Evolutionary conservation across 1,140 invertebrate genomes (phyloP).

Genomic region (Lasaia peninsularis): DNA sequence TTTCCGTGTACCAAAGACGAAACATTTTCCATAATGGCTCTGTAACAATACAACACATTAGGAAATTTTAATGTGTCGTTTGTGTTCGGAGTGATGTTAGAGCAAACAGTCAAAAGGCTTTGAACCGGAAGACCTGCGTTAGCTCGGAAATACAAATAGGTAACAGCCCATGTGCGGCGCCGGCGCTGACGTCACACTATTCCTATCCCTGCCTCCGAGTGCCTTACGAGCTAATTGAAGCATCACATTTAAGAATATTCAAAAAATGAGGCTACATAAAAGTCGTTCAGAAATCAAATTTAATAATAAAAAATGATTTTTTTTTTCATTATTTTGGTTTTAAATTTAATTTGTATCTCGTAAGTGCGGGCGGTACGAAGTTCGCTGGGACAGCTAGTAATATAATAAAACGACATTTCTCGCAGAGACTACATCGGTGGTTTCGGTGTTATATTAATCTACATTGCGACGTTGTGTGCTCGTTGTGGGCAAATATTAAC

Average conservation of each 20-base stretch:
- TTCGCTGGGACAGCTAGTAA: too few relatives aligned
- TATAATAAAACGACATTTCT: too few relatives aligned
- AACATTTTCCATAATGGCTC: conserved; percentile 48
- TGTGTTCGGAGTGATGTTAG: conserved; percentile 9
- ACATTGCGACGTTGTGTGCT: conserved; percentile 21
- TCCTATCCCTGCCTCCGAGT: not conserved
- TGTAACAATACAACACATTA: conserved; percentile 21
- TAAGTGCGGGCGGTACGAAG: too few relatives aligned
- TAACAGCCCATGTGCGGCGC: conserved; percentile 34
- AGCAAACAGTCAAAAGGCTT: conserved; percentile 39
- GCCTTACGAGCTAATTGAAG: not conserved
- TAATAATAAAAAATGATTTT: too few relatives aligned
- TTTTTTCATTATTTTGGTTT: too few relatives aligned
- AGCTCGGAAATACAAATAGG: conserved; percentile 52
- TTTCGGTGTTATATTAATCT: conserved; percentile 8
- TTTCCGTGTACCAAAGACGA: conserved; percentile 30
- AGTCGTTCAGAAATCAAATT: too few relatives aligned
- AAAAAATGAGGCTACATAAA: too few relatives aligned
- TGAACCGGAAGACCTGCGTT: conserved; percentile 46
- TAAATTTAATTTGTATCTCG: too few relatives aligned
- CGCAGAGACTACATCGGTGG: not conserved
- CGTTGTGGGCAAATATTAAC: conserved; percentile 25
- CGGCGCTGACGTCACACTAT: conserved; percentile 38
- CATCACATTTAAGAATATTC: not conserved
- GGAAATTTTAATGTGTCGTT: not conserved